phyloP scores from a whole-genome alignment of 2,888 invertebrate species.

The Anorthoa munda region DNA sequence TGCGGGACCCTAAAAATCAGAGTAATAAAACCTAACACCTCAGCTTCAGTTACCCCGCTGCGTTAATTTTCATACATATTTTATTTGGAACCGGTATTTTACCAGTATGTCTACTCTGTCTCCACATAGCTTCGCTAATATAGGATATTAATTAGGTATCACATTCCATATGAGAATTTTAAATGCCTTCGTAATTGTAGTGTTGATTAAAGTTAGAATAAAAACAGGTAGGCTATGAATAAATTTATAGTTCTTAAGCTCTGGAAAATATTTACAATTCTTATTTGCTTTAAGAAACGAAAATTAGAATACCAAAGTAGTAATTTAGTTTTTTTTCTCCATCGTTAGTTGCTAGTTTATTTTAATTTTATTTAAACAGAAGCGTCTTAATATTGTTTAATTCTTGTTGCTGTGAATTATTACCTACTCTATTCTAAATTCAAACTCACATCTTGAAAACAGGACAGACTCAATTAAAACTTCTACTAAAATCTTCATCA shows the following conservation, averaged over 20 bases:
- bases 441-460: slow-evolving; percentile 12
- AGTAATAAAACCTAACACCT: slow-evolving; percentile 66
- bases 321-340: slow-evolving; percentile 13
- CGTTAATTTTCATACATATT: slow-evolving; percentile 56
- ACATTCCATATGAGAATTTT: slow-evolving; percentile 47
- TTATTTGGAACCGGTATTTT: slow-evolving; percentile 46
- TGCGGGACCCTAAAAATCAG: slow-evolving; percentile 25
- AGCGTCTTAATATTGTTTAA: slow-evolving; percentile 1
- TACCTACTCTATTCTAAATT: background rate
- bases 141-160: slow-evolving; percentile 55
- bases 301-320: slow-evolving; percentile 43
- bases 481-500: background rate
- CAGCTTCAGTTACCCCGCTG: slow-evolving; percentile 59
- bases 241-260: slow-evolving; percentile 40
- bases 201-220: slow-evolving; percentile 40
- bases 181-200: slow-evolving; percentile 48
- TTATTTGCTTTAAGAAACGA: slow-evolving; percentile 30
- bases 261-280: slow-evolving; percentile 42
- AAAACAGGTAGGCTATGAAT: slow-evolving; percentile 47
- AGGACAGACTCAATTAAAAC: background rate
- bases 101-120: background rate
- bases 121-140: slow-evolving; percentile 32
- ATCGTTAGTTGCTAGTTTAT: slow-evolving; percentile 30
- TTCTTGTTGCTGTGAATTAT: background rate
- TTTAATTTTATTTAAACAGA: slow-evolving; percentile 33